Base-by-base conservation (phyloP, 2,113 vertebrate genomes). In the Euleptes europaea region DNA sequence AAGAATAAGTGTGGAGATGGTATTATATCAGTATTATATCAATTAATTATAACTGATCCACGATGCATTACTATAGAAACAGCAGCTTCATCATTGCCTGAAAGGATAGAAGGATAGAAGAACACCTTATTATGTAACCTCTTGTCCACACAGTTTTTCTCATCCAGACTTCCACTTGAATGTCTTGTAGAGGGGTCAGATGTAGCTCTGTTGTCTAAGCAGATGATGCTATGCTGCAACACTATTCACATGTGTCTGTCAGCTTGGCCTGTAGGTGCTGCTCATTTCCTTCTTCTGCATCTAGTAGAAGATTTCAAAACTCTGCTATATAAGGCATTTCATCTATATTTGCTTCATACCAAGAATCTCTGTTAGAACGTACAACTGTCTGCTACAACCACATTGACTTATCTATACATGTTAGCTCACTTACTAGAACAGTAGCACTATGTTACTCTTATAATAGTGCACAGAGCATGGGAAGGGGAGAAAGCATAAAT, bases 201-300 rank as follows among this genome's bases (percentile, higher is more conserved):
- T 47, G 21, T 3, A 28, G 42, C 72, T 74, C 42, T 72, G 38
- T 10, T 72, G 15, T 42, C 70, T 72, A 21, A 26, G 2, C 35
- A 21, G 35, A 19, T 71, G 38, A 31, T 47, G 72, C 38, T 44
- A 74, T 44, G 40, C 14, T 13, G 28, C 42, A 74, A 47, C 14
- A 23, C 26, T 47, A 13, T 44, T 31, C 42, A 74, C 12, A 76
- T 19, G 47, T 51, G 47, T 51, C 74, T 85, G 77, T 28, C 33
- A 81, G 71, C 1, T 35, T 17, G 5, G 84, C 57, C 65, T 80
- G 63, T 70, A 70, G 75, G 35, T 23, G 2, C 33, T 84, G 10
- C 5, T 67, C 69, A 67, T 19, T 1, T 67, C 79, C 57, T 88
- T 86, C 88, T 60, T 80, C 82, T 83, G 83, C 8, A 35, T 69